A percentile compares a stretch with the other conserved stretches of the same genome.
phyloP scores from a whole-genome alignment of 53 echinoderm and acorn worm genomes.

The Luidia sarsii region DNA sequence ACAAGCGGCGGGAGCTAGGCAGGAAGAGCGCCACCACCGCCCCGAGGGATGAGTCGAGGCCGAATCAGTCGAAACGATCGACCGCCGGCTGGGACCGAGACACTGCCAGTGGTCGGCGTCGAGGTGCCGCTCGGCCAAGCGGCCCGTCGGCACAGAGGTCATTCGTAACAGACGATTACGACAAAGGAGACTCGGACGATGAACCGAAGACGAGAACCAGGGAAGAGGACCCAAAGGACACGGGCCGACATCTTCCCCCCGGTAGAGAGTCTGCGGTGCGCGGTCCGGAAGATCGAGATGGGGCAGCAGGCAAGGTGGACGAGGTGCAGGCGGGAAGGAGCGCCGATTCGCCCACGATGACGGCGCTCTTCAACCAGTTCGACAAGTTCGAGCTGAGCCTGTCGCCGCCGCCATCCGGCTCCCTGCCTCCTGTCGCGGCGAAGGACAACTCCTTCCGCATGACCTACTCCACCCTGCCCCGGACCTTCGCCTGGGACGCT shows the following conservation, averaged over 20 bases:
- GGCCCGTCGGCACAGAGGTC: background rate
- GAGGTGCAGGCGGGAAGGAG: background rate
- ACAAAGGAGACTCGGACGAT: too few species aligned
- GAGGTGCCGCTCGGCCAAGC: background rate
- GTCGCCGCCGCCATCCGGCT: slow-evolving; percentile 38
- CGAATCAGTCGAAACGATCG: background rate
- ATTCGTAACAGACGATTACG: too few species aligned
- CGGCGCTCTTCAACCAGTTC: slow-evolving; percentile 48
- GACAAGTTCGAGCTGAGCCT: slow-evolving; percentile 26
- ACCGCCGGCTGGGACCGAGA: background rate
- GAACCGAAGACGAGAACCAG: too few species aligned
- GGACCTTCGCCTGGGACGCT: slow-evolving; percentile 48
- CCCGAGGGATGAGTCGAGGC: background rate
- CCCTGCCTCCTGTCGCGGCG: slow-evolving; percentile 27
- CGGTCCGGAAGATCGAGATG: too few species aligned
- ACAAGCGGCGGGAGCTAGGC: background rate
- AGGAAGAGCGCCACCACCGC: background rate
- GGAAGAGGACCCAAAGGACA: too few species aligned
- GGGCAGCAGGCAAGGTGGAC: background rate
- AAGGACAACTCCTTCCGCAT: slow-evolving; percentile 72
- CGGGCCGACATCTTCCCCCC: too few species aligned
- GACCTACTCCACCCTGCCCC: slow-evolving; percentile 86
- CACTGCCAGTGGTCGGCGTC: too few species aligned
- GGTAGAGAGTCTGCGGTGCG: too few species aligned
- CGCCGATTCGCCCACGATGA: slow-evolving; percentile 45